These are phyloP conservation scores for Epinephelus awoara DNA, from an alignment of 2,797 vertebrate species.

Conservation along the genomic window DNA sequence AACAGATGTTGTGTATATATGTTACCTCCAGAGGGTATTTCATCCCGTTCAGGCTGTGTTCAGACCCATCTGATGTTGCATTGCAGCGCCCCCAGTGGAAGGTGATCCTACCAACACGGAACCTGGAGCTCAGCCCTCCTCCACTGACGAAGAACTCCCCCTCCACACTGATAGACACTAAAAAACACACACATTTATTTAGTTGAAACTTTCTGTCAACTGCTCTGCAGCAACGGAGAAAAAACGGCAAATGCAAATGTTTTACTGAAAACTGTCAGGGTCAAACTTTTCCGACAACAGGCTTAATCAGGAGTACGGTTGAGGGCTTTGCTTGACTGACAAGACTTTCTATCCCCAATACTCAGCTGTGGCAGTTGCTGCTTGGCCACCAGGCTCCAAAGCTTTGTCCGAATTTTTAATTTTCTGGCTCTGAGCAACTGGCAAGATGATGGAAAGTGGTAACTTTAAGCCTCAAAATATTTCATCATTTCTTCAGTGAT, in stretches of 20 bases:
- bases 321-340: not conserved
- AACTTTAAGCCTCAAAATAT: not conserved
- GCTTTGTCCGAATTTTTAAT: not conserved
- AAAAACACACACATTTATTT: constrained; percentile 47
- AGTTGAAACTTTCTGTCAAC: not conserved
- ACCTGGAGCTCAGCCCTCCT: constrained; percentile 91
- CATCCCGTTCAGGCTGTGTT: constrained; percentile 95
- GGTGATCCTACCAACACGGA: constrained; percentile 90
- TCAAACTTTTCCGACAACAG: not conserved
- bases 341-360: not conserved
- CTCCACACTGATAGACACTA: constrained; percentile 92
- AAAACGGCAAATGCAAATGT: not conserved
- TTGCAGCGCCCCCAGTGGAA: constrained; percentile 99
- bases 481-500: not conserved
- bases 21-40: constrained; percentile 96
- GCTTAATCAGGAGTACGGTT: not conserved
- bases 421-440: not conserved
- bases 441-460: too few species aligned
- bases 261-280: not conserved
- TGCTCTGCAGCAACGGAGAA: not conserved
- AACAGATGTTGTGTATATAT: not conserved
- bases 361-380: not conserved
- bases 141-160: constrained; percentile 94
- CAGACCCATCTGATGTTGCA: constrained; percentile 92
- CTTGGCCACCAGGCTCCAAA: not conserved